Percentiles rank a stretch among this genome's conserved stretches.
Evolutionary conservation across 2,113 vertebrate genomes (phyloP).

Genomic region (Chaetodon auriga): DNA sequence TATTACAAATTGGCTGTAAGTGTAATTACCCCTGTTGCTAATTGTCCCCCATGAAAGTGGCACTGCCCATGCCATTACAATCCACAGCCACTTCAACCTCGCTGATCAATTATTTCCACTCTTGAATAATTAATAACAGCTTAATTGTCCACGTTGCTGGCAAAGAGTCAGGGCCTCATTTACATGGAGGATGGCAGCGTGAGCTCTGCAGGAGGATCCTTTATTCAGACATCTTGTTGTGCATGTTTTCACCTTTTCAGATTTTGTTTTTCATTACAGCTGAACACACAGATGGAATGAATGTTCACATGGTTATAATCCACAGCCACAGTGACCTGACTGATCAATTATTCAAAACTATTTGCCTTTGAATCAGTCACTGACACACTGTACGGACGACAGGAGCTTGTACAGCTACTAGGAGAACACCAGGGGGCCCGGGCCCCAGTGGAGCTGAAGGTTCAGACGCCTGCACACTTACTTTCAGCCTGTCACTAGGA

Average conservation of each 20-base stretch:
- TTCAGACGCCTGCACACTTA: slow-evolving; percentile 68
- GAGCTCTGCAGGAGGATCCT: background rate
- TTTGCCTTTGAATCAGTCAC: slow-evolving; percentile 76
- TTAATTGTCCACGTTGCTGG: slow-evolving; percentile 60
- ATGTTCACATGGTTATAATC: slow-evolving; percentile 58
- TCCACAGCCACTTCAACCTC: slow-evolving; percentile 69
- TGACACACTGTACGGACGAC: slow-evolving; percentile 65
- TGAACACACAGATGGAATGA: slow-evolving; percentile 24
- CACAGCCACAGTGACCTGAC: slow-evolving; percentile 34
- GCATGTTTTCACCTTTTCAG: slow-evolving; percentile 11
- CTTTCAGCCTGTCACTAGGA: slow-evolving; percentile 84
- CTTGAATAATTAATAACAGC: slow-evolving; percentile 74
- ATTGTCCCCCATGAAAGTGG: slow-evolving; percentile 77
- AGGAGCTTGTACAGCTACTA: slow-evolving; percentile 66
- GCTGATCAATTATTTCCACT: slow-evolving; percentile 77
- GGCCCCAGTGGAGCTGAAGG: slow-evolving; percentile 72
- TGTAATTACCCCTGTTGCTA: slow-evolving; percentile 84
- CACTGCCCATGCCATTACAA: slow-evolving; percentile 69
- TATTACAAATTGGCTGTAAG: slow-evolving; percentile 76
- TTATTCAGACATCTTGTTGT: slow-evolving; percentile 29
- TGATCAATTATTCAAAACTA: slow-evolving; percentile 80
- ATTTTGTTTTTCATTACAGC: slow-evolving; percentile 13
- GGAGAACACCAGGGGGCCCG: slow-evolving; percentile 70
- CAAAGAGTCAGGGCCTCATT: slow-evolving; percentile 42
- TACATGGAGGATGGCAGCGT: background rate